Evolutionary conservation across 2,888 invertebrate genomes (phyloP).

Genomic region (Leucoptera coffeella): DNA sequence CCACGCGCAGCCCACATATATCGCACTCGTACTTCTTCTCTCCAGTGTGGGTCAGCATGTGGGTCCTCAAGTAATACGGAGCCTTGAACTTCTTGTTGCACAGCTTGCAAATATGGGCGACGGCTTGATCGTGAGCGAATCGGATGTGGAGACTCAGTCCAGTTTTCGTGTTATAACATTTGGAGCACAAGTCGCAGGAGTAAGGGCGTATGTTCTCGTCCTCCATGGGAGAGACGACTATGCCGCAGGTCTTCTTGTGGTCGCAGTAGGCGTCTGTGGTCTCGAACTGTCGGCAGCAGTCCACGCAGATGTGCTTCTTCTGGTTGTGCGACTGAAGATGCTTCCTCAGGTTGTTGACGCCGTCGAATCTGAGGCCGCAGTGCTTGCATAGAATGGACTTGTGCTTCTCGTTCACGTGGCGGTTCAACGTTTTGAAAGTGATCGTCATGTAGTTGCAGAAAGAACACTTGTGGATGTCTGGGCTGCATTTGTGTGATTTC

Average conservation of each 20-base stretch:
- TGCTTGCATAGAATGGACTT: background rate
- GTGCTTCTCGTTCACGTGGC: background rate
- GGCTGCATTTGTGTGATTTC: too few relatives aligned
- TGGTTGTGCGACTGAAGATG: constrained; percentile 29
- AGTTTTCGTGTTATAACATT: constrained; percentile 30
- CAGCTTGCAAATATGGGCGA: constrained; percentile 24
- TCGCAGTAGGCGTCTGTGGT: constrained; percentile 27
- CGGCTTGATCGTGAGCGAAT: constrained; percentile 31
- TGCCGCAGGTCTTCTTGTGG: constrained; percentile 25
- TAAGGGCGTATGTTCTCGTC: constrained; percentile 17
- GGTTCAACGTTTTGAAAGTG: too few relatives aligned
- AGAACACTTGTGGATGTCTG: too few relatives aligned
- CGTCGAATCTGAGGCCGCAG: background rate
- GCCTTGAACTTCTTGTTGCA: constrained; percentile 39
- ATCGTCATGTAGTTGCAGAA: too few relatives aligned
- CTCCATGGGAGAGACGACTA: constrained; percentile 27
- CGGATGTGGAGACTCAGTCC: constrained; percentile 31
- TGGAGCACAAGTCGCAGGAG: constrained; percentile 25
- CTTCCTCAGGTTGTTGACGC: constrained; percentile 15
- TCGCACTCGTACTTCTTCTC: constrained; percentile 34
- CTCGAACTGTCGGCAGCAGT: constrained; percentile 29
- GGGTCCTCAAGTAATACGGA: constrained; percentile 30
- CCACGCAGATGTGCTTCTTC: constrained; percentile 21
- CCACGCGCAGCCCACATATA: constrained; percentile 25
- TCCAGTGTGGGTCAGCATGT: constrained; percentile 35